phyloP scores from a whole-genome alignment of 2,113 vertebrate genomes.

The Athene cunicularia region DNA sequence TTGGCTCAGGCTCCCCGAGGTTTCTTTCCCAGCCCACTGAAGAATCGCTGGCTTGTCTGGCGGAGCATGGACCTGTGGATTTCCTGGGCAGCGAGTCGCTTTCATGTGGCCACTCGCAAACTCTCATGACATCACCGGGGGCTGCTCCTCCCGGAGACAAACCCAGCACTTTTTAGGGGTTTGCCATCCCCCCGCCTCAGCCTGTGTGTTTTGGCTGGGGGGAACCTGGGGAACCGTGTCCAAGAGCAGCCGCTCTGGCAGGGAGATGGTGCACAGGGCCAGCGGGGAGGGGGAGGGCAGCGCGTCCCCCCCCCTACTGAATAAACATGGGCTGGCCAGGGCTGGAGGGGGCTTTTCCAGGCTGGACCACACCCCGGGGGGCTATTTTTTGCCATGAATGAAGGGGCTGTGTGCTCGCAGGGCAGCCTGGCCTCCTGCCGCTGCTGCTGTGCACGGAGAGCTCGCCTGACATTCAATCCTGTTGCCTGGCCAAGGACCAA shows the following conservation, averaged over 20 bases:
- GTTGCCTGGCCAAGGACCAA: constrained; percentile 38
- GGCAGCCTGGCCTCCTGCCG: constrained; percentile 27
- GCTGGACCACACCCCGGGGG: constrained; percentile 56
- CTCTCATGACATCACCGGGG: constrained; percentile 60
- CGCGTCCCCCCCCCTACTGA: not conserved
- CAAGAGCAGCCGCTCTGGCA: constrained; percentile 26
- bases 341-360: constrained; percentile 61
- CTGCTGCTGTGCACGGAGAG: not conserved
- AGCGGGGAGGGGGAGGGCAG: constrained; percentile 4
- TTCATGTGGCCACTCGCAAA: constrained; percentile 58
- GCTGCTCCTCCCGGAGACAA: constrained; percentile 49
- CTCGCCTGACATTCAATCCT: constrained; percentile 35
- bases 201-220: constrained; percentile 57
- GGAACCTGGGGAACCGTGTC: not conserved
- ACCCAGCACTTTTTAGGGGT: constrained; percentile 46
- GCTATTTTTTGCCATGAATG: constrained; percentile 68
- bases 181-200: not conserved
- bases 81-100: constrained; percentile 50
- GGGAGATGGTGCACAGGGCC: not conserved
- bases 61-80: constrained; percentile 9
- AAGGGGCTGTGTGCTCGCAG: constrained; percentile 44
- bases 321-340: constrained; percentile 44
- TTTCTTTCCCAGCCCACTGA: constrained; percentile 25
- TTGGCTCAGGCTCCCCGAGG: not conserved
- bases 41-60: constrained; percentile 50